These are phyloP conservation scores for Cetoscarus ocellatus DNA, from an alignment of 2,797 vertebrate genomes.

Conservation along the genomic window DNA sequence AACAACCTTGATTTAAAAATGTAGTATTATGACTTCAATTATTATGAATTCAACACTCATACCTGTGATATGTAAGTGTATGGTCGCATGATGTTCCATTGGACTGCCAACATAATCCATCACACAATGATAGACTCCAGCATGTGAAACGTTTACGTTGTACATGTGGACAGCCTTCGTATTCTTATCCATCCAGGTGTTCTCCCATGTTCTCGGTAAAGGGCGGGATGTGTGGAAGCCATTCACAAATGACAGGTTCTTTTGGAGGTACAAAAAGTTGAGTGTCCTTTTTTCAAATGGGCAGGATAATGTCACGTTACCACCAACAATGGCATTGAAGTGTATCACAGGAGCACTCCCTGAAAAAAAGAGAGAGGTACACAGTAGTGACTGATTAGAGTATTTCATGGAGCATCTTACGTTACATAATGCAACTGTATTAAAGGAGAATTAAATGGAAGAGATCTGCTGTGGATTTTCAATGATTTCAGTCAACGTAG, in stretches of 20 bases:
- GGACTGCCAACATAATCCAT: rapidly evolving
- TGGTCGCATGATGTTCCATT: rapidly evolving
- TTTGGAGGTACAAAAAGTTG: constrained; percentile 34
- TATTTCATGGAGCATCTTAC: background rate
- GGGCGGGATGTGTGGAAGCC: constrained; percentile 41
- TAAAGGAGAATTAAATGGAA: background rate
- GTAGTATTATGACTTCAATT: too few species aligned
- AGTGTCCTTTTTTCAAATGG: rapidly evolving
- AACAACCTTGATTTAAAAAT: too few species aligned
- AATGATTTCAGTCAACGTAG: too few species aligned
- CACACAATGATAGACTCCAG: background rate
- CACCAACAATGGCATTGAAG: constrained; percentile 1
- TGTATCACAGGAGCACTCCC: too few species aligned
- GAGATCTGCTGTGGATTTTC: too few species aligned
- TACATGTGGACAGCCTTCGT: constrained; percentile 20
- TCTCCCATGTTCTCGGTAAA: rapidly evolving
- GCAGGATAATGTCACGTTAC: constrained; percentile 51
- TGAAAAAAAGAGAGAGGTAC: constrained; percentile 28
- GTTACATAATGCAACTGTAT: background rate
- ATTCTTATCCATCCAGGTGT: background rate
- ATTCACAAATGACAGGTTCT: rapidly evolving
- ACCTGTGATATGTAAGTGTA: constrained; percentile 59
- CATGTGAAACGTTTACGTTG: constrained; percentile 30
- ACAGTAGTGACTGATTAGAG: background rate
- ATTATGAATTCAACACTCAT: constrained; percentile 3